Evolutionary conservation across 2,888 invertebrate genomes (phyloP).

Genomic region (Emmelina monodactyla): DNA sequence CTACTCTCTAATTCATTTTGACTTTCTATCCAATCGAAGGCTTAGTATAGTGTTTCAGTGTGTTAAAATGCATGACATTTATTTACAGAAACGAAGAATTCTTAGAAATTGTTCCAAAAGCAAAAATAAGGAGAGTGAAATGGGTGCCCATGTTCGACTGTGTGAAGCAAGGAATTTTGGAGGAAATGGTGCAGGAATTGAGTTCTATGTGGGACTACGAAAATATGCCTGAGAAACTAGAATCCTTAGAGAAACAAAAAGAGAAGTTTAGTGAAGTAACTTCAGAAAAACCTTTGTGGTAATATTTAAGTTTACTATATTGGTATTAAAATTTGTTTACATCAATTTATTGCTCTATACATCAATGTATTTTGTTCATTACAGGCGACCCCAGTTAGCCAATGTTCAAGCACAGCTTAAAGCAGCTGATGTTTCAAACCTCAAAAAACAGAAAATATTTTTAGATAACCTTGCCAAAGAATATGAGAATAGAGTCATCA

Average conservation of each 20-base stretch:
- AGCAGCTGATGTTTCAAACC: constrained; percentile 39
- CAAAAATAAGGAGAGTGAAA: constrained; percentile 43
- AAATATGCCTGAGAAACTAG: constrained; percentile 44
- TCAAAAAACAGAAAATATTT: constrained; percentile 41
- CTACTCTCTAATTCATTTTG: too few relatives aligned
- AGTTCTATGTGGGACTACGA: constrained; percentile 54
- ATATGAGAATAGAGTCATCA: constrained; percentile 42
- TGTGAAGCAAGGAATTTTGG: constrained; percentile 43
- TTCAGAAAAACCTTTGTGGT: constrained; percentile 30
- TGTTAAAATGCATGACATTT: too few relatives aligned
- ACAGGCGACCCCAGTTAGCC: constrained; percentile 46
- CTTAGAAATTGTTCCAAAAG: constrained; percentile 45
- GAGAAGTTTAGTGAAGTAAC: constrained; percentile 39
- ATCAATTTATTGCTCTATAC: background rate
- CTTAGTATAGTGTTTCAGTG: too few relatives aligned
- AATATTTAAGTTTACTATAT: constrained; percentile 10
- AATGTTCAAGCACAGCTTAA: constrained; percentile 43
- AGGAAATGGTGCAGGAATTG: constrained; percentile 49
- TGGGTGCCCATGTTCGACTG: constrained; percentile 54
- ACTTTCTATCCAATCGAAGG: too few relatives aligned
- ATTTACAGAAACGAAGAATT: constrained; percentile 51
- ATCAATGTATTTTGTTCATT: background rate
- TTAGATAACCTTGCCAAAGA: constrained; percentile 44
- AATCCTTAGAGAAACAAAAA: constrained; percentile 42
- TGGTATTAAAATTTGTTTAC: background rate